Evolutionary conservation across 64 coral and sea anemone species (phyloP), one percentile per base, ranked within the genome.

Genomic region (Hydrozoanthus tunicans): DNA sequence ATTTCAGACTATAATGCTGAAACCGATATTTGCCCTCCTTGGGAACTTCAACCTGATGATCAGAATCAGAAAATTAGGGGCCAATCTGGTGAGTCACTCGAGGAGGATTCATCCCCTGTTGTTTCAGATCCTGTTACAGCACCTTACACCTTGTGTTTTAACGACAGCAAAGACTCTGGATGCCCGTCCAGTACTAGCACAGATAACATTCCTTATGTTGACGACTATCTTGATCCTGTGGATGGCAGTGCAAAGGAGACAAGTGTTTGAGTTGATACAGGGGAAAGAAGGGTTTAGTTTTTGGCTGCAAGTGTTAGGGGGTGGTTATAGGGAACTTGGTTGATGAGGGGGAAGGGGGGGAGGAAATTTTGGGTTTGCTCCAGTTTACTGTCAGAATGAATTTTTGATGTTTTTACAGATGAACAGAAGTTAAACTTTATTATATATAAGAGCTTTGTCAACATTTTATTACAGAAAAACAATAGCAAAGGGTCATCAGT

Each of bases 111-210:
- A 17, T 20, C 32, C 43, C 9, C 20, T 7, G 68, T 25, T 2
- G 69, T 74, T 88, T 10, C 25, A 73, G 69, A 88, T 32, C 12
- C 53, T 43, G 32, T 43, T 26, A 60, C 11, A 25, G 84, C 43
- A 27, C 84, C 84, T 0, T 75, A 75, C 53, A 75, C 56, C n/a
- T 59, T 88, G 54, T 88, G 84, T 74, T 88, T 88, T 88, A 88
- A 74, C 51, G 84, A 88, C 12, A 88, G 73, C 51, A 88, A 88
- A 58, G 84, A 88, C 25, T 88, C 84, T 4, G 84, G 84, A 3
- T 88, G 84, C 56, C 84, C 84, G 25, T 88, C 84, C 69, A 88
- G 69, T 73, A 75, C 70, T 13, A 88, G 84, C 20, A 88, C 84
- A 43, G 84, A 88, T 14, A 74, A 73, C 70, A 74, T 88, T 43